Conservation (phyloP, 2,797 vertebrate genomes). For the Onychomys leucogaster region DNA sequence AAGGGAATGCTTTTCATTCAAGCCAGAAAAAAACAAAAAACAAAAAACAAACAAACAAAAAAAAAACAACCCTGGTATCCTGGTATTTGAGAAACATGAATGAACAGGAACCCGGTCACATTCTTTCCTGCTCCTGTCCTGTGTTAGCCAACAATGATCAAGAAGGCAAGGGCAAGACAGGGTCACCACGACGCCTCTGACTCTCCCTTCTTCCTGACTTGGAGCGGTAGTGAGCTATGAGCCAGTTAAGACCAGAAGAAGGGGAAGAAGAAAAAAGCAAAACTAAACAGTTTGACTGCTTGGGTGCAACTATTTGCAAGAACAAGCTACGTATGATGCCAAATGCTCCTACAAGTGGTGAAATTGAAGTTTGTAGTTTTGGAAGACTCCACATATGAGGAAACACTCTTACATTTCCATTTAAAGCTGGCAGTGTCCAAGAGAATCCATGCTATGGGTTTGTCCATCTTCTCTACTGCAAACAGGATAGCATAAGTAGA, state of each 20-base stretch:
- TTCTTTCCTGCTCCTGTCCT: not conserved
- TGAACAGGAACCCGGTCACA: not conserved
- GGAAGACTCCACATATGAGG: not conserved
- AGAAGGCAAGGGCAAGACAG: not conserved
- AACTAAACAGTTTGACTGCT: not conserved
- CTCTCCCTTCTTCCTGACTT: not conserved
- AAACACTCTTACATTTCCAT: not conserved
- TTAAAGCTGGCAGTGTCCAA: not conserved
- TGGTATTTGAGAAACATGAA: not conserved
- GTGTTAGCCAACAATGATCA: not conserved
- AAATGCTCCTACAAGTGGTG: not conserved
- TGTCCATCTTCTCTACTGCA: not conserved
- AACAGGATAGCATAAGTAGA: not conserved
- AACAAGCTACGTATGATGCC: not conserved
- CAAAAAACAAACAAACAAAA: not conserved
- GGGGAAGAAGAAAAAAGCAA: not conserved
- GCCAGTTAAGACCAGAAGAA: not conserved
- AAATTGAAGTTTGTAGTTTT: not conserved
- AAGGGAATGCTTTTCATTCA: not conserved
- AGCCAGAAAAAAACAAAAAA: not conserved
- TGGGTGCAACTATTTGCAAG: not conserved
- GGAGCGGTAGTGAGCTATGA: not conserved
- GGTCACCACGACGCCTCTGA: not conserved
- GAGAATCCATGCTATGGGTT: not conserved
- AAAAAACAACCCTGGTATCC: not conserved